Conservation (phyloP, 2,888 invertebrate species). For the Dione vanillae region DNA sequence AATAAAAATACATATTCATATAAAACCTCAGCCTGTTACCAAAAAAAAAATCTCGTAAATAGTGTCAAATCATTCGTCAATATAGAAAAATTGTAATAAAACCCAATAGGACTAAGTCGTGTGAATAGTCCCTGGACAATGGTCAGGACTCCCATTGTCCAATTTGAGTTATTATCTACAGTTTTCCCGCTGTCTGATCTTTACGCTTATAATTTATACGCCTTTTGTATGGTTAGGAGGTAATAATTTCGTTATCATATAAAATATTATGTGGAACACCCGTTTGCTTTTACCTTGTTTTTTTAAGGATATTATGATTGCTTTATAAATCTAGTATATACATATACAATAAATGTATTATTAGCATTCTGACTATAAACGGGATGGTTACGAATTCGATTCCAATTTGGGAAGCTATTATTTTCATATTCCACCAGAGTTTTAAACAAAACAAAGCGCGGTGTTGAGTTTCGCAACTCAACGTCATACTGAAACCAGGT, state of each 20-base stretch:
- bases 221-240: slow-evolving; percentile 38
- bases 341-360: too few relatives aligned
- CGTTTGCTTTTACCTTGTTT: not conserved
- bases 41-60: slow-evolving; percentile 6
- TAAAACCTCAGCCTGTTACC: not conserved
- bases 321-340: too few relatives aligned
- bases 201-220: slow-evolving; percentile 47
- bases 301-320: not conserved
- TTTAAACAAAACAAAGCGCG: too few relatives aligned
- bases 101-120: slow-evolving; percentile 18
- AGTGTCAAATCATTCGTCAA: slow-evolving; percentile 11
- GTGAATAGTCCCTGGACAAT: slow-evolving; percentile 40
- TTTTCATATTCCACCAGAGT: too few relatives aligned
- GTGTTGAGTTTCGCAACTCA: too few relatives aligned
- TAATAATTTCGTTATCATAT: slow-evolving; percentile 25
- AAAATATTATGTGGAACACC: too few relatives aligned
- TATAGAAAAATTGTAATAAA: not conserved
- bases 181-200: slow-evolving; percentile 47
- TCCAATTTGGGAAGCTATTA: too few relatives aligned
- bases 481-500: too few relatives aligned
- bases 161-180: slow-evolving; percentile 50
- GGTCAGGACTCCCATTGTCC: slow-evolving; percentile 49
- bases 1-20: not conserved
- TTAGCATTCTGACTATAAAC: too few relatives aligned
- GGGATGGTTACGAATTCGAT: too few relatives aligned